Base-by-base conservation (phyloP, 1,140 invertebrate genomes). In the Anadara kagoshimensis region DNA sequence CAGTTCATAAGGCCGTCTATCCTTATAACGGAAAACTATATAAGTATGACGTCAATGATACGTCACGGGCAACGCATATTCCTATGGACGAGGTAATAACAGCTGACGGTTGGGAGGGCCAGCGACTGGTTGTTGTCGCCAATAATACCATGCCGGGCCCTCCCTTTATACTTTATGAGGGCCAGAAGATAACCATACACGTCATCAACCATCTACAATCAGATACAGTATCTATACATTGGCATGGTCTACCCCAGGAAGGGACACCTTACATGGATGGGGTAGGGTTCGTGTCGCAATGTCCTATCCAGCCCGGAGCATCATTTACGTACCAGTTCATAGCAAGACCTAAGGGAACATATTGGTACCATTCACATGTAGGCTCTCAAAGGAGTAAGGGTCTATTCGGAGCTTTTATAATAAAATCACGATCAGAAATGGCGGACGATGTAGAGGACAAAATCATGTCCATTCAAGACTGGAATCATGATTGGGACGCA, bases 191-290 rank as follows among this genome's bases (percentile, higher is more conserved):
- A 0, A 93, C 96, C 14, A 91, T 97, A 14, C 95, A 97, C 80
- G 93, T 97, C 0, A 91, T 92, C 74, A 97, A 97, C 86, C 92
- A 93, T 57, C 92, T 96, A 87, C 91, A 93, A 82, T 94, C 94
- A 69, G 93, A 94, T 90, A 93, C 94, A 83, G 92, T 94, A 1
- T 94, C 93, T 0, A 93, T 98, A 69, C 96, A 98, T 89, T 97
- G 95, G 95, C 92, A 95, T 66, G 95, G 95, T 51, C 91, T 96
- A 56, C 93, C 92, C 87, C 95, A 96, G 89, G 90, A 92, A 56
- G 93, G 93, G 53, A 93, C 93, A 1, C 95, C 95, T 80, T 96
- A 95, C 87, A 97, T 95, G 87, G 96, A 98, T 85, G 96, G 96
- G 44, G 95, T 97, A 36, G 95, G 95, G 10, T 94, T 94, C 72